These are phyloP conservation scores for Scrobipalpa costella DNA, from an alignment of 2,888 invertebrate genomes.

Conservation along the genomic window DNA sequence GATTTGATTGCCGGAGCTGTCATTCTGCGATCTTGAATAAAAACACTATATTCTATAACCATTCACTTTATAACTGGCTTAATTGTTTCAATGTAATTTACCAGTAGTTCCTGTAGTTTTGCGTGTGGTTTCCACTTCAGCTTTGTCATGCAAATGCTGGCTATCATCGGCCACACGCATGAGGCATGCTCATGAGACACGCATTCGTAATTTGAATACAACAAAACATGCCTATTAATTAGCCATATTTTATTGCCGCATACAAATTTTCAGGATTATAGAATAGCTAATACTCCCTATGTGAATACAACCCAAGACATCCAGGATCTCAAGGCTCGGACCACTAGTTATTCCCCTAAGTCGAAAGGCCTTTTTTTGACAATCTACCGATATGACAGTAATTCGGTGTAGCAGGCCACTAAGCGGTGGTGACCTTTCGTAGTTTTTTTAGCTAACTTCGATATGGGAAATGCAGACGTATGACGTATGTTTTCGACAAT, in stretches of 20 bases:
- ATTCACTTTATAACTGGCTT: background rate
- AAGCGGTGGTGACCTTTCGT: too few relatives aligned
- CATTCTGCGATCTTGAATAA: background rate
- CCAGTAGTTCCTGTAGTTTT: background rate
- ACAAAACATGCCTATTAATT: background rate
- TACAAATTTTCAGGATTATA: background rate
- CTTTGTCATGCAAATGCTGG: slow-evolving; percentile 18
- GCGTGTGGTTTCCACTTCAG: slow-evolving; percentile 6
- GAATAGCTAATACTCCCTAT: too few relatives aligned
- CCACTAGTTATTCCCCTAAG: too few relatives aligned
- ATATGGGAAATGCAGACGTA: too few relatives aligned
- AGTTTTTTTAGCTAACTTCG: too few relatives aligned
- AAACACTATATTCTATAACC: background rate
- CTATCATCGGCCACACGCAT: slow-evolving; percentile 13
- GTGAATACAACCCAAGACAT: too few relatives aligned
- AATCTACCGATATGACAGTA: too few relatives aligned
- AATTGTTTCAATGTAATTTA: background rate
- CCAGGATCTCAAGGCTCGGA: too few relatives aligned
- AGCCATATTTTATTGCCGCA: background rate
- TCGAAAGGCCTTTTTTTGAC: too few relatives aligned
- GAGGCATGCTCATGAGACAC: slow-evolving; percentile 14
- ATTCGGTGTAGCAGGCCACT: too few relatives aligned
- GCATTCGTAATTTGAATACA: slow-evolving; percentile 20
- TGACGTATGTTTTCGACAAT: background rate
- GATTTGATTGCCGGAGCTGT: too few relatives aligned